These are phyloP conservation scores for Taurulus bubalis DNA, from an alignment of 2,113 vertebrate species.

Conservation along the genomic window DNA sequence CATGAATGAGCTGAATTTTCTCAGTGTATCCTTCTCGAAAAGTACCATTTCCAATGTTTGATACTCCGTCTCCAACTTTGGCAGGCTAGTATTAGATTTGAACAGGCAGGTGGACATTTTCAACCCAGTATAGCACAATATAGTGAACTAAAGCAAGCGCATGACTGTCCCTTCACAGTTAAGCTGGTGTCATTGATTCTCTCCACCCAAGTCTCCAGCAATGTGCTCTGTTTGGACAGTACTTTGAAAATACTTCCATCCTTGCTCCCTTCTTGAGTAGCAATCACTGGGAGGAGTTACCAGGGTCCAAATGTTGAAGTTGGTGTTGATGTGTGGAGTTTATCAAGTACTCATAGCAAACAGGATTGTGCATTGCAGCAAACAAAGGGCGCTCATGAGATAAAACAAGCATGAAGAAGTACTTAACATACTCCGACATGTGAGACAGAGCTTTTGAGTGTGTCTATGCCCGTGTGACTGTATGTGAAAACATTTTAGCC, in stretches of 20 bases:
- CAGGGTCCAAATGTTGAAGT: background rate
- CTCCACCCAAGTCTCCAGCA: background rate
- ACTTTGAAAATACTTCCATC: constrained; percentile 16
- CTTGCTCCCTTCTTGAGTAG: background rate
- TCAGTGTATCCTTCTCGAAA: background rate
- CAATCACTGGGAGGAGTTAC: background rate
- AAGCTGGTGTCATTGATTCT: constrained; percentile 31
- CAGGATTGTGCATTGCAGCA: background rate
- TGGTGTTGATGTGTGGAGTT: background rate
- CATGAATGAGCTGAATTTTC: background rate
- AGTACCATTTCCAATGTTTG: background rate
- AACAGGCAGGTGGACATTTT: background rate
- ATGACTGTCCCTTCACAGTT: constrained; percentile 24
- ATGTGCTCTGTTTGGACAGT: background rate
- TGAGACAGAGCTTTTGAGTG: too few relatives aligned
- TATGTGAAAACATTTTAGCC: constrained; percentile 2
- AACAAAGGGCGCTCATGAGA: background rate
- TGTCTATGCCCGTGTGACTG: too few relatives aligned
- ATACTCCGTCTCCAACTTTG: background rate
- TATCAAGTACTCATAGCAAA: background rate
- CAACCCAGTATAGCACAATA: background rate
- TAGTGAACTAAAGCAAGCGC: background rate
- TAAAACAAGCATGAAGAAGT: constrained; percentile 10
- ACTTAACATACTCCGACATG: background rate
- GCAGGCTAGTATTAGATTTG: background rate